Evolutionary conservation across 2,888 invertebrate species (phyloP).

Genomic region (Drosophila recens): DNA sequence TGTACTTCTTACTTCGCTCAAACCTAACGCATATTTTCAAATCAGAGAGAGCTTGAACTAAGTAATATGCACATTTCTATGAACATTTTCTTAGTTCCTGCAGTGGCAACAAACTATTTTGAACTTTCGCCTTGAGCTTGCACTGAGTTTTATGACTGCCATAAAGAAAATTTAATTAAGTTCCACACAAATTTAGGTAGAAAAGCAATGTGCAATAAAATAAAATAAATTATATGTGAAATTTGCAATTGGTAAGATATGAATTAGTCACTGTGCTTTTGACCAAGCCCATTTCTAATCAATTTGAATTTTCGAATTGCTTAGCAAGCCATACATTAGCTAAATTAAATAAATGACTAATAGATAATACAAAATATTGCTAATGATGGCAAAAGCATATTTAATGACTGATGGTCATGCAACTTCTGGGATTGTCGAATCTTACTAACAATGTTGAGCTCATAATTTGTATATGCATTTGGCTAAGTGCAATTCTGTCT

Average conservation of each 20-base stretch:
- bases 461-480: slow-evolving; percentile 62
- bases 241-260: slow-evolving; percentile 33
- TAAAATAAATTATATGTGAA: slow-evolving; percentile 42
- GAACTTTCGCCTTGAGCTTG: slow-evolving; percentile 31
- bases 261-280: slow-evolving; percentile 13
- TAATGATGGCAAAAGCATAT: slow-evolving; percentile 22
- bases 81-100: slow-evolving; percentile 20
- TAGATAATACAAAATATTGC: slow-evolving; percentile 9
- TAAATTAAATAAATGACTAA: slow-evolving; percentile 40
- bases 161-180: slow-evolving; percentile 44
- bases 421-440: slow-evolving; percentile 53
- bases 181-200: slow-evolving; percentile 28
- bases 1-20: slow-evolving; percentile 3
- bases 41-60: slow-evolving; percentile 7
- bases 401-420: slow-evolving; percentile 55
- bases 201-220: slow-evolving; percentile 22
- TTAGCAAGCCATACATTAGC: slow-evolving; percentile 44
- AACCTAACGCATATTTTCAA: not conserved
- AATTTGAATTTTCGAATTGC: slow-evolving; percentile 7
- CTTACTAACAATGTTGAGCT: slow-evolving; percentile 7
- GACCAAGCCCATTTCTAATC: slow-evolving; percentile 13
- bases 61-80: slow-evolving; percentile 11
- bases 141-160: slow-evolving; percentile 30
- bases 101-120: slow-evolving; percentile 33
- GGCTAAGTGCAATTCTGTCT: slow-evolving; percentile 58